Evolutionary conservation across 2,797 vertebrate species (phyloP), one percentile per base, ranked within the genome.

Genomic region (Sphenopsis melanotis): DNA sequence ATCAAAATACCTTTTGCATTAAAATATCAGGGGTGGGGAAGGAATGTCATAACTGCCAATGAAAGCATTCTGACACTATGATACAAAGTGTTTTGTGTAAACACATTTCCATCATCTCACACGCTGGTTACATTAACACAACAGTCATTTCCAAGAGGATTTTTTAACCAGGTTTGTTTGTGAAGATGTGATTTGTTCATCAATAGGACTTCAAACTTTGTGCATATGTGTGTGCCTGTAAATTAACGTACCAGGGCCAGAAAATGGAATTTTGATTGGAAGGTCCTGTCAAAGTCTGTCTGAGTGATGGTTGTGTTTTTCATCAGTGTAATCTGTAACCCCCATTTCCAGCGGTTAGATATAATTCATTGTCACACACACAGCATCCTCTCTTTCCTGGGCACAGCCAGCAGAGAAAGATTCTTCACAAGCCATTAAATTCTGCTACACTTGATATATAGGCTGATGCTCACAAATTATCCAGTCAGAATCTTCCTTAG

Each of bases 281-380:
- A 95, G 47, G 14, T 70, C 69, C 83, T 97, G 93, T 97, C 96
- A 95, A 92, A 96, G 65, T 74, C 42, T 74, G 30, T 82, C 75
- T 97, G 96, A 98, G 49, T 82, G 95, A 98, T 94, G 47, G 94
- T 0, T 79, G 88, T 70, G 93, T 69, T 97, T 97, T 97, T 90
- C 81, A 39, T 94, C 94, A 82, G 37, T 81, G 60, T 95, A 94
- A 97, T 94, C 96, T 95, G 91, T 95, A 97, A 97, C 76, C 71
- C 53, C 32, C 44, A 57, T 90, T 96, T 94, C 94, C 92, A 93
- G 27, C 72, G 42, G 90, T 93, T 68, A 66, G 46, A 74, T 57
- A 76, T 97, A 96, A 97, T 76, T 97, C 96, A 87, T 30, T 91
- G 93, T 87, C 94, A 94, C 69, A 88, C 56, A 75, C 63, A 79